Percentiles rank a stretch among this genome's conserved stretches.
Evolutionary conservation across 1,140 invertebrate genomes (phyloP).

Genomic region (Calliopsis andreniformis): DNA sequence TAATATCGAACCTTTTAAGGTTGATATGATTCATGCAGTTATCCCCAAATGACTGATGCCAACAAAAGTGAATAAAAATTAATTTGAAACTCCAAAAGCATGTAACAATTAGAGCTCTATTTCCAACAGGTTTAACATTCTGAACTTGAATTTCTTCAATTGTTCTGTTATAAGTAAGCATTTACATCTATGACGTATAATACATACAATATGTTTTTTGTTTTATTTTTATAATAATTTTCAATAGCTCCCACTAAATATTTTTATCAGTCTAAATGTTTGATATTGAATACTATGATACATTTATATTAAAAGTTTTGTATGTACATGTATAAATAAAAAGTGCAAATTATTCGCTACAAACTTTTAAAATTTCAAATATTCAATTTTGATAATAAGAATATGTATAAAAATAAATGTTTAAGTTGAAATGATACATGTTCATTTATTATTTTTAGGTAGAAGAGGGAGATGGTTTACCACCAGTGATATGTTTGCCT

Average conservation of each 20-base stretch:
- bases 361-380: not conserved
- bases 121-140: not conserved
- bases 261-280: not conserved
- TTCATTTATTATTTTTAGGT: conserved; percentile 69
- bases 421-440: not conserved
- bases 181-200: not conserved
- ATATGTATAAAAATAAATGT: too few species aligned
- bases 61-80: conserved; percentile 28
- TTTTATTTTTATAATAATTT: not conserved
- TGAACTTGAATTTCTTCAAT: conserved; percentile 5
- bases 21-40: not conserved
- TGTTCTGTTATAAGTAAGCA: not conserved
- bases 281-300: not conserved
- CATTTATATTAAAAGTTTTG: not conserved
- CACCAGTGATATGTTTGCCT: conserved; percentile 74
- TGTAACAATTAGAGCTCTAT: conserved; percentile 9
- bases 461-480: conserved; percentile 77
- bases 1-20: not conserved
- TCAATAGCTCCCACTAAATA: not conserved
- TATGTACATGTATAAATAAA: not conserved
- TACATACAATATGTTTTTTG: not conserved
- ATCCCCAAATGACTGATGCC: conserved; percentile 35
- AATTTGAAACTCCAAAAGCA: conserved; percentile 12
- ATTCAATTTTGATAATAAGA: not conserved
- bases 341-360: not conserved